Base-by-base conservation (phyloP, 2,888 invertebrate species). In the Scaptomyza flava region DNA sequence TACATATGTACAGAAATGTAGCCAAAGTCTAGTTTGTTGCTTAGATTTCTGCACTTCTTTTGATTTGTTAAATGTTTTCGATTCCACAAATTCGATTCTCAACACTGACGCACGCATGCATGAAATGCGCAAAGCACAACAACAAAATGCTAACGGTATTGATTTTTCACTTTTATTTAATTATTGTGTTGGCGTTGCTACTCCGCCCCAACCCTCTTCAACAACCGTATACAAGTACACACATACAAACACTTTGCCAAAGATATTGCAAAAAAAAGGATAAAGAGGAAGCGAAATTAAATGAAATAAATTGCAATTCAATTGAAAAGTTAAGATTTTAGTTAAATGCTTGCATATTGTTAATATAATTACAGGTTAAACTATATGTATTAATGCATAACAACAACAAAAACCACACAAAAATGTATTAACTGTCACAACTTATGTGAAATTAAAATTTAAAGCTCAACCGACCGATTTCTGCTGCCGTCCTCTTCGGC, bases 121-220 rank as follows among this genome's bases (percentile, higher is more conserved):
- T 47, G 42, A 33, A 41, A 46, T 57, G 65, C 57, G 72, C 68
- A 72, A 68, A 41, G 72, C 43, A 73, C 74, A 72, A 68, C 58
- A 73, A 70, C 53, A 70, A 66, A 75, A 48, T 23, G 51, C 33
- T 66, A 75, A 70, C 66, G 71, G 65, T 73, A 73, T 73, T 73
- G 75, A 73, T 73, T 73, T 73, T 73, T 73, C 75, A 67, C 75
- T 70, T 70, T 54, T 70, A 74, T 75, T 73, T 59, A 70, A 73
- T 70, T 75, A 75, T 62, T 62, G 67, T 66, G 59, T 51, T 69
- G 45, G 58, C 69, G 62, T 70, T 57, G 62, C 60, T 53, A 57
- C 3, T 46, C 17, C 14, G 27, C 48, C 47, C 34, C 9, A n/a
- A 6, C 41, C 50, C 38, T n/a, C 38, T n/a, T 33, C 17, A 17